Percentiles rank a stretch among this genome's conserved stretches.
phyloP scores from a whole-genome alignment of 2,888 invertebrate genomes.

The Diploptera punctata region DNA sequence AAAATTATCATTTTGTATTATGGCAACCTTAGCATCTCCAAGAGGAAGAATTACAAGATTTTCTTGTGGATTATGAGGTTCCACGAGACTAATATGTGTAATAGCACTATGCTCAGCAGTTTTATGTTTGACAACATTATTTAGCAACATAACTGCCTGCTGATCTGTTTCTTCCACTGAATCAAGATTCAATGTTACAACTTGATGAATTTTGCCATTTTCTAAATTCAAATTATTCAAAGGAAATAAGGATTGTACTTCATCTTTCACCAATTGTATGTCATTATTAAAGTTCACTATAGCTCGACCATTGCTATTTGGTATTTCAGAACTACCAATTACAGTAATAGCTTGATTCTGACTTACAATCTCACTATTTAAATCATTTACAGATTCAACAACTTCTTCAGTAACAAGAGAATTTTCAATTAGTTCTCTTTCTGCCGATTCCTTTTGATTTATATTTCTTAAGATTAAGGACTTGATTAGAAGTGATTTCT shows the following conservation, averaged over 20 bases:
- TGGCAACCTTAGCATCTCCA: not conserved
- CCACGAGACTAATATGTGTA: not conserved
- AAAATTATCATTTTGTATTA: not conserved
- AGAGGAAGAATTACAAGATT: conserved; percentile 6
- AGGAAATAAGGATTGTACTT: not conserved
- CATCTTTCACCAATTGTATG: too few species aligned
- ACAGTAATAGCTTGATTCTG: not conserved
- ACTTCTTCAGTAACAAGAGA: not conserved
- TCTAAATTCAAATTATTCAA: not conserved
- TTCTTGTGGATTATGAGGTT: not conserved
- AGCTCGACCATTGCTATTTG: not conserved
- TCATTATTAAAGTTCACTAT: not conserved
- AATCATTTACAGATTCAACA: not conserved
- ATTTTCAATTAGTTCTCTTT: not conserved
- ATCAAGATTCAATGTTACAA: not conserved
- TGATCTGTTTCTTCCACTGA: not conserved
- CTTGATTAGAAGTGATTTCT: not conserved
- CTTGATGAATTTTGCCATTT: conserved; percentile 1
- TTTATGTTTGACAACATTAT: not conserved
- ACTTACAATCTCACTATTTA: too few species aligned
- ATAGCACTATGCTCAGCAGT: not conserved
- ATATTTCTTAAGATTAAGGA: not conserved
- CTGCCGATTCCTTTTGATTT: not conserved
- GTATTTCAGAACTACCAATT: not conserved
- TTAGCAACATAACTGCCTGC: not conserved